A percentile compares a stretch with the other conserved stretches of the same genome.
phyloP scores from a whole-genome alignment of 2,888 invertebrate genomes.

The Spatulosminthurus flaviceps region DNA sequence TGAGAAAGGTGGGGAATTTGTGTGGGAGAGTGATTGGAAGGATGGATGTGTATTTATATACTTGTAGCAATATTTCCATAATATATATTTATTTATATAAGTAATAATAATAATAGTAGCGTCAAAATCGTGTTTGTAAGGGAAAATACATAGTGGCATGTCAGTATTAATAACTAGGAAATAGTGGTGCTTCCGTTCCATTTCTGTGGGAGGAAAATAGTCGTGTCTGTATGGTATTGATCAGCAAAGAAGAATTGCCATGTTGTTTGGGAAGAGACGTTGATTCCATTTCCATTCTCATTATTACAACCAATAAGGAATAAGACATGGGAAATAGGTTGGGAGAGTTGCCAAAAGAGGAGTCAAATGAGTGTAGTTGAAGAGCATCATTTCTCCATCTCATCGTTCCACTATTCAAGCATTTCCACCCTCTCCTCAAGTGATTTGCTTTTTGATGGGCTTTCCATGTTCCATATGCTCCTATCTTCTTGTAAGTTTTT shows the following conservation, averaged over 20 bases:
- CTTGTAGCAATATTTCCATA: too few species aligned
- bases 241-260: background rate
- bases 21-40: too few species aligned
- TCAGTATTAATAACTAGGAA: background rate
- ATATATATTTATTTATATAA: too few species aligned
- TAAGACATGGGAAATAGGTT: slow-evolving; percentile 1
- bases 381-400: slow-evolving; percentile 9
- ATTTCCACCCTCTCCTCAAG: background rate
- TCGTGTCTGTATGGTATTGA: background rate
- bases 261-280: slow-evolving; percentile 13
- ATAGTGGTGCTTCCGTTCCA: too few species aligned
- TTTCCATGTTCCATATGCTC: background rate
- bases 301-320: slow-evolving; percentile 5
- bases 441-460: background rate
- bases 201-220: too few species aligned
- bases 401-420: background rate
- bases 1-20: too few species aligned
- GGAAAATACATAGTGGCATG: background rate
- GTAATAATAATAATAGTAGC: too few species aligned
- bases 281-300: slow-evolving; percentile 7
- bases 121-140: too few species aligned
- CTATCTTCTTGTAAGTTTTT: too few species aligned
- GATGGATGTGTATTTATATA: too few species aligned
- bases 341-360: background rate
- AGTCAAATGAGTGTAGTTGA: slow-evolving; percentile 5